A percentile compares a stretch with the other conserved stretches of the same genome.
phyloP scores from a whole-genome alignment of 2,113 vertebrate genomes.

The Sylvilagus bachmani region DNA sequence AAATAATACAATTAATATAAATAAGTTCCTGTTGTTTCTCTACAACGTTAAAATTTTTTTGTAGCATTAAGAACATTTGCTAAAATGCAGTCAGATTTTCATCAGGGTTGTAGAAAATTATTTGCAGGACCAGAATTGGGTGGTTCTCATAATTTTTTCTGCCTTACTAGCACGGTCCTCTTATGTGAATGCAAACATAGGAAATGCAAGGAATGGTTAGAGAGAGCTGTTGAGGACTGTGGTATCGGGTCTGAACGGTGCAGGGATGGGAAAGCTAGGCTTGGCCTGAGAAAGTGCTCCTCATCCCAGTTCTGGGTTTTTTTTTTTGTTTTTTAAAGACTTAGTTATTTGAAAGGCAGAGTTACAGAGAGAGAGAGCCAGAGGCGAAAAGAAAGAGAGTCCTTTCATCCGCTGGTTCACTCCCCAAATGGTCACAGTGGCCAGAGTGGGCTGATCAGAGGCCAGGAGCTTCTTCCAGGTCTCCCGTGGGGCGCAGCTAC shows the following conservation, averaged over 20 bases:
- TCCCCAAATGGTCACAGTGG: too few relatives aligned
- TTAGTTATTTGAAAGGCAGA: too few relatives aligned
- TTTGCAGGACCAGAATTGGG: background rate
- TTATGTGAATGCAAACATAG: background rate
- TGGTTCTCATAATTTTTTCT: background rate
- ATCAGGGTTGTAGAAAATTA: background rate
- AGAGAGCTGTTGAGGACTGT: background rate
- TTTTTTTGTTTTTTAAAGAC: too few relatives aligned
- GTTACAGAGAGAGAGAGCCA: too few relatives aligned
- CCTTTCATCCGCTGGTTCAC: too few relatives aligned
- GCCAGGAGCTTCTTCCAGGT: too few relatives aligned
- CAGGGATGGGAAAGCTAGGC: background rate
- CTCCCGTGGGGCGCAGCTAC: too few relatives aligned
- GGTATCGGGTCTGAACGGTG: background rate
- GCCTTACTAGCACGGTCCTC: too few relatives aligned
- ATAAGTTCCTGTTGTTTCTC: slow-evolving; percentile 26
- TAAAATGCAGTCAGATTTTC: background rate
- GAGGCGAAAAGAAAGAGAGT: too few relatives aligned
- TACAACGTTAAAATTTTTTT: background rate
- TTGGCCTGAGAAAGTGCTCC: background rate
- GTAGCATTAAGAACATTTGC: slow-evolving; percentile 9
- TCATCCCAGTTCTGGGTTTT: background rate
- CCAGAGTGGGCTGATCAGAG: too few relatives aligned
- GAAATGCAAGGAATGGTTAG: background rate
- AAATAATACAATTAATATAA: too few relatives aligned